Conservation (phyloP, 1,140 invertebrate species). For the Andrena cerasifolii region DNA sequence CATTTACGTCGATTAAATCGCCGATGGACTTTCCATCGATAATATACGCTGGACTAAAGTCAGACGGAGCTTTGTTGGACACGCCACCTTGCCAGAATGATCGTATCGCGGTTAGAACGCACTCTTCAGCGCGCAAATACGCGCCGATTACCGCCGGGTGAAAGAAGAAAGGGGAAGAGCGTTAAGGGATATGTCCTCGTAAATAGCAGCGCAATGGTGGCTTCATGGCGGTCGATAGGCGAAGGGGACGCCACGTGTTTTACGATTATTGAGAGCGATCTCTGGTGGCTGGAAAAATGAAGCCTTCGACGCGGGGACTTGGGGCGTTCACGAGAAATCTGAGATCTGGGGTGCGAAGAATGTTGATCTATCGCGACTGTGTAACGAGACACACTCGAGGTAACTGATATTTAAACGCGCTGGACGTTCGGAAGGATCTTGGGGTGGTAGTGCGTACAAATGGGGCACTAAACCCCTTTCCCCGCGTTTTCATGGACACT, state of each 20-base stretch:
- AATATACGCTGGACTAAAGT: too few relatives aligned
- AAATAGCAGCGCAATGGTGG: conserved; percentile 17
- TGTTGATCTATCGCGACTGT: background rate
- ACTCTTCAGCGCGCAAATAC: conserved; percentile 8
- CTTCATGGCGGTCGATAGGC: background rate
- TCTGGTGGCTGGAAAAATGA: background rate
- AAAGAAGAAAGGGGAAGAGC: background rate
- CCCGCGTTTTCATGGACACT: too few relatives aligned
- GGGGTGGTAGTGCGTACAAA: too few relatives aligned
- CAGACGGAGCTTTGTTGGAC: conserved; percentile 21
- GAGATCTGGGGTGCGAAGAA: background rate
- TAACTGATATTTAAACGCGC: background rate
- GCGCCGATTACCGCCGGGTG: background rate
- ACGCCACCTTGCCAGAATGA: background rate
- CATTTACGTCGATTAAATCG: too few relatives aligned
- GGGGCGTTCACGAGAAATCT: conserved; percentile 24
- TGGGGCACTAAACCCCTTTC: too few relatives aligned
- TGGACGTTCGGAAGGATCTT: background rate
- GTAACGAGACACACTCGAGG: background rate
- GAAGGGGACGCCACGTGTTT: background rate
- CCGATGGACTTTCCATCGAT: too few relatives aligned
- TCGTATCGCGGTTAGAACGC: background rate
- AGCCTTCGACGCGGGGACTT: background rate
- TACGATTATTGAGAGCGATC: conserved; percentile 20
- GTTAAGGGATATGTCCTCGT: conserved; percentile 26